Base-by-base conservation (phyloP, 2,797 vertebrate genomes). In the Ispidina picta region DNA sequence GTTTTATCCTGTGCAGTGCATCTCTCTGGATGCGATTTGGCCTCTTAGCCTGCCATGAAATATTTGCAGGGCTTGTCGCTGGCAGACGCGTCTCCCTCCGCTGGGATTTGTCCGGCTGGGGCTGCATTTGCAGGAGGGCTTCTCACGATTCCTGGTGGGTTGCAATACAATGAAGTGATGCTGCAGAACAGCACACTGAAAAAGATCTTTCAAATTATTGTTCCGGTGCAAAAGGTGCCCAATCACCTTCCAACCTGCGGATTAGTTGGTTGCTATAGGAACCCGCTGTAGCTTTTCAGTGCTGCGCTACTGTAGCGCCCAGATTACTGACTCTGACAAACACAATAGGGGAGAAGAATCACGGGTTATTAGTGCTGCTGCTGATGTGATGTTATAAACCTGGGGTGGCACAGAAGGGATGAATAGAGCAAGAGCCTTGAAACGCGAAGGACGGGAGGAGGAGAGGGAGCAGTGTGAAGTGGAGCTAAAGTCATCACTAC, bases 241-340 rank as follows among this genome's bases (percentile, higher is more conserved):
- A 93, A 87, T 94, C 92, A 93, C 94, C 91, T 94, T 93, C 93
- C 90, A 96, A 96, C 93, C 94, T 96, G 89, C 72, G 41, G 90
- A 96, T 97, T 97, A 95, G 72, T 15, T 23, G 62, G 96, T 97
- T 97, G 93, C 94, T 90, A 96, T 93, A 95, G 96, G 95, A 97
- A 97, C 94, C 10, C 91, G 31, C 68, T 15, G 77, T 93, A 76
- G 86, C 88, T 96, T 94, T 95, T 94, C 96, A 94, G 83, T 6
- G 77, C 92, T 13, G 79, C 5, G 28, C 72, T 88, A 52, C 94
- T 89, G 86, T 66, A 70, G 91, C 81, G 72, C 81, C 94, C 88
- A 94, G 95, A 93, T 76, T 90, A 96, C 88, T 85, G 90, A 91
- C 89, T 96, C 83, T 74, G 82, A 88, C 95, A 71, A 92, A 82